Evolutionary conservation across 2,888 invertebrate species (phyloP), one percentile per base, ranked within the genome.

Genomic region (Acrobasis consociella): DNA sequence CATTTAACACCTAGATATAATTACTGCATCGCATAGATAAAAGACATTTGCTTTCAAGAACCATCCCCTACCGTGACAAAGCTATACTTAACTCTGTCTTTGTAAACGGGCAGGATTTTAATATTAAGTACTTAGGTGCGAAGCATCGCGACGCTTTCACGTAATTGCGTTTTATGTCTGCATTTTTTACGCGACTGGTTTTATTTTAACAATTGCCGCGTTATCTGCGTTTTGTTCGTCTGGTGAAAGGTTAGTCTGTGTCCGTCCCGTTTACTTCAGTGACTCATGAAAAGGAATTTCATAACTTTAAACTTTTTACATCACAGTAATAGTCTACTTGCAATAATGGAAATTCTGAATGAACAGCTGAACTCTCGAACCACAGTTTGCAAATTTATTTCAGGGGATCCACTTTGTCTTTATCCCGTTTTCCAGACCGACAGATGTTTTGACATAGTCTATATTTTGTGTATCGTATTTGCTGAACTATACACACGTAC

Each of bases 161-260:
- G 61, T 53, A 53, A 61, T 53, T 53, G 53, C 55, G 15, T 49
- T 61, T 61, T 46, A 61, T 49, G 53, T 8, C n/a, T 13, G 39
- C 46, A 52, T 61, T 61, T 58, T 37, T 53, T 61, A 61, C 49
- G 53, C 55, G 49, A 9, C 53, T 61, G 61, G 55, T 31, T 31
- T 49, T 52, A 61, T 31, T 31, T 49, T 52, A 61, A 55, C 61
- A 61, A 61, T 61, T 53, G 39, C 17, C 49, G 42, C 22, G 52
- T 53, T 53, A 46, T 60, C 51, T 51, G 13, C 51, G 16, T 38
- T 50, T 59, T 59, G 59, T 38, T 51, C 50, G 9, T 38, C 37
- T 52, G 37, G 46, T 53, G 61, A 61, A 61, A 52, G 16, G 53
- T 49, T 16, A 31, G 39, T 49, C 59, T 49, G n/a, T n/a, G 13